Evolutionary conservation across 2,888 invertebrate species (phyloP), one percentile per base, ranked within the genome.

Genomic region (Chloroclysta siterata): DNA sequence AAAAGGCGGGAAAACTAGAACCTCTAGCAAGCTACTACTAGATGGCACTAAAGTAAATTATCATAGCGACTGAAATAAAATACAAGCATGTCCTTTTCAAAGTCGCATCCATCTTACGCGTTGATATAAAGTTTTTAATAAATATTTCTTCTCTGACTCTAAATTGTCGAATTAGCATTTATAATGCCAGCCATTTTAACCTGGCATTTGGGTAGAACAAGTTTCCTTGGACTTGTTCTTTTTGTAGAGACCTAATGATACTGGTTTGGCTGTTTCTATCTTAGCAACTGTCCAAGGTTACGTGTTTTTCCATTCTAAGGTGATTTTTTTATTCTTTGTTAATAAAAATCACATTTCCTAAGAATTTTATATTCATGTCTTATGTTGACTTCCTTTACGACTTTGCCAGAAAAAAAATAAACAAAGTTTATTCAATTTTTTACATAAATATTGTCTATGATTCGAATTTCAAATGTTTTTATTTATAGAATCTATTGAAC

Each of bases 101-200:
- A 44, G 15, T 7, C 7, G 14, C 1, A 17, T 14, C 3, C 8
- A 44, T 53, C 59, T 10, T 60, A 52, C 28, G 36, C 44, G 36
- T 33, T 42, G 11, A 53, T 60, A 48, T 60, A 60, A 63, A 60
- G 44, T 58, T 47, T 69, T 44, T 55, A 63, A 60, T 57, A 69
- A 60, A 67, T 62, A 68, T 66, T 65, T 74, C 68, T 65, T 61
- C 66, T 66, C 53, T 60, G 78, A 71, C 63, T 80, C 68, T 77
- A 78, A 80, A 82, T 76, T 62, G 59, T 59, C 61, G 63, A 51
- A 86, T 86, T 86, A 81, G 69, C 85, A 86, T 86, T 82, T 72
- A 78, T 80, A 80, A 75, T 72, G 76, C 65, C 60, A 68, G 71
- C 82, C 76, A 74, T 71, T 77, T 50, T 66, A 69, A 54, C 68